A percentile compares a stretch with the other conserved stretches of the same genome.
These are phyloP conservation scores for Epinotia demarniana DNA, from an alignment of 2,888 invertebrate species.

Conservation along the genomic window DNA sequence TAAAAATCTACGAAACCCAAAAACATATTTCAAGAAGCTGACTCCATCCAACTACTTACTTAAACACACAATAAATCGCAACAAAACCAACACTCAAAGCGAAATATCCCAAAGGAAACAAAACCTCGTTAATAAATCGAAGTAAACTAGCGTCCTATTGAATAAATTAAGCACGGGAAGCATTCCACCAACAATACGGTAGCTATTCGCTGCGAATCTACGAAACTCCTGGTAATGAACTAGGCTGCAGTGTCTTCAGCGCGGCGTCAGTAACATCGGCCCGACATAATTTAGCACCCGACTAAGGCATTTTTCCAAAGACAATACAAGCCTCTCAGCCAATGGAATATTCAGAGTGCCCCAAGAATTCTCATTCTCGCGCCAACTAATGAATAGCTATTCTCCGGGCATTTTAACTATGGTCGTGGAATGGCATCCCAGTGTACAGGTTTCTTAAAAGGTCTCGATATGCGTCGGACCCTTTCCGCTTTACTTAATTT, in stretches of 20 bases:
- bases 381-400: conserved; percentile 85
- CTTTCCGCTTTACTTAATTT: conserved; percentile 82
- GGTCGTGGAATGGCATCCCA: conserved; percentile 81
- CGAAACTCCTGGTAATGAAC: conserved; percentile 70
- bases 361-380: conserved; percentile 84
- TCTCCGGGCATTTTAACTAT: conserved; percentile 84
- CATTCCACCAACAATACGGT: conserved; percentile 53
- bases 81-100: not conserved
- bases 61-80: not conserved
- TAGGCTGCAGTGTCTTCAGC: conserved; percentile 64
- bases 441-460: conserved; percentile 84
- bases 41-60: too few species aligned
- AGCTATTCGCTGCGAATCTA: conserved; percentile 63
- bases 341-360: conserved; percentile 81
- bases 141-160: conserved; percentile 33
- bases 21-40: too few species aligned
- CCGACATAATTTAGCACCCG: conserved; percentile 78
- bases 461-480: conserved; percentile 79
- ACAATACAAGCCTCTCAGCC: conserved; percentile 79
- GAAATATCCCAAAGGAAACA: not conserved
- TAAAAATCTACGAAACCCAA: too few species aligned
- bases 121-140: conserved; percentile 27
- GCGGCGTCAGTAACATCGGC: conserved; percentile 63
- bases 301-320: conserved; percentile 80
- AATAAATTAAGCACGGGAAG: conserved; percentile 39